Evolutionary conservation across 2,888 invertebrate species (phyloP).

Genomic region (Osmoderma eremita): DNA sequence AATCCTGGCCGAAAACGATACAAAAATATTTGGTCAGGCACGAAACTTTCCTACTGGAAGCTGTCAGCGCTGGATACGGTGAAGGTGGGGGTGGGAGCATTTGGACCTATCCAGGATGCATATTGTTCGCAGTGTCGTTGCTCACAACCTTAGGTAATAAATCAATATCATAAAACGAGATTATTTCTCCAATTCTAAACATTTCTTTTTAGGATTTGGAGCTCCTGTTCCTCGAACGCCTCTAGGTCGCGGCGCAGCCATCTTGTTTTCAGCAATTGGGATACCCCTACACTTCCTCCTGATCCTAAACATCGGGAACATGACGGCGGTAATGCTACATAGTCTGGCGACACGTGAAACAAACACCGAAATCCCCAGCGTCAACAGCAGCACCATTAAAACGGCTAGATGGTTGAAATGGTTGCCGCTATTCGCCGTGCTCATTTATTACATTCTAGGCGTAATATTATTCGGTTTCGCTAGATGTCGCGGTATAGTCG

Average conservation of each 20-base stretch:
- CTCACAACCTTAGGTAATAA: slow-evolving; percentile 74
- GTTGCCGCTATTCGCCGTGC: slow-evolving; percentile 63
- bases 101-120: slow-evolving; percentile 76
- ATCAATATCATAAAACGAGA: neutral
- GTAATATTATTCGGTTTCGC: slow-evolving; percentile 71
- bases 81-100: slow-evolving; percentile 70
- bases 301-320: slow-evolving; percentile 67
- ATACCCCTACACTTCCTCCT: slow-evolving; percentile 75
- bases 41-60: slow-evolving; percentile 68
- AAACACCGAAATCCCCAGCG: slow-evolving; percentile 53
- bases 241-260: slow-evolving; percentile 70
- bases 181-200: neutral
- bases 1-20: slow-evolving; percentile 71
- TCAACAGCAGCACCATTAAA: slow-evolving; percentile 33
- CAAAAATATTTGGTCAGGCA: slow-evolving; percentile 68
- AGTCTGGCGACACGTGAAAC: slow-evolving; percentile 58
- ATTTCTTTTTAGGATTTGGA: slow-evolving; percentile 70
- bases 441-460: slow-evolving; percentile 70
- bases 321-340: slow-evolving; percentile 65
- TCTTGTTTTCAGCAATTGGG: slow-evolving; percentile 73
- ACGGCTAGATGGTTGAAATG: slow-evolving; percentile 58
- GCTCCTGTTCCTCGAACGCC: slow-evolving; percentile 76
- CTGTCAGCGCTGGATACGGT: slow-evolving; percentile 68
- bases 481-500: slow-evolving; percentile 64
- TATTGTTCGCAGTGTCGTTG: slow-evolving; percentile 75